These are phyloP conservation scores for Aphidius colemani DNA, from an alignment of 2,888 invertebrate genomes.

Conservation along the genomic window DNA sequence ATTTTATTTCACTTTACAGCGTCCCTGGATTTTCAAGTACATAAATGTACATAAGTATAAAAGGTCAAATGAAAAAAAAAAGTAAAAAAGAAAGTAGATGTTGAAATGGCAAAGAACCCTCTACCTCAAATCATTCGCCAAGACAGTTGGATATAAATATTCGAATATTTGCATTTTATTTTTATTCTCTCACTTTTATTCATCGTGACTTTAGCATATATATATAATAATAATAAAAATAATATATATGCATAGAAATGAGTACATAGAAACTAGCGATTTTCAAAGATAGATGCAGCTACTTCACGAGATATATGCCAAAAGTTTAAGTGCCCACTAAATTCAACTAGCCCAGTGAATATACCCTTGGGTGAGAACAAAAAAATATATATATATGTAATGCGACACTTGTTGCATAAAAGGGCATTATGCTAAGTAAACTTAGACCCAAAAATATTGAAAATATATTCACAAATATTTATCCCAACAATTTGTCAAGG, in stretches of 20 bases:
- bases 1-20: constrained; percentile 7
- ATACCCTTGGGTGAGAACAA: constrained; percentile 28
- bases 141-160: constrained; percentile 48
- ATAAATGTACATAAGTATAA: no score
- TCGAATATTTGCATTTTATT: constrained; percentile 52
- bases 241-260: constrained; percentile 13
- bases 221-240: constrained; percentile 2
- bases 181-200: constrained; percentile 25
- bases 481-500: no score
- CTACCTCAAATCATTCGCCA: constrained; percentile 35
- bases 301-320: constrained; percentile 53
- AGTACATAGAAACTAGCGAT: constrained; percentile 35
- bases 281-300: constrained; percentile 54
- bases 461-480: no score
- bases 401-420: constrained; percentile 51
- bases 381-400: constrained; percentile 39
- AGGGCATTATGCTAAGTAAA: neutral
- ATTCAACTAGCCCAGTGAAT: constrained; percentile 47
- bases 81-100: constrained; percentile 2
- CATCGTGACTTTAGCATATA: constrained; percentile 10
- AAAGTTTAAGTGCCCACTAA: constrained; percentile 57
- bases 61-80: constrained; percentile 10
- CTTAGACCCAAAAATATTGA: no score
- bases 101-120: constrained; percentile 2
- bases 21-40: constrained; percentile 1